Base-by-base conservation (phyloP, 2,113 vertebrate genomes). In the Anarrhichthys ocellatus region DNA sequence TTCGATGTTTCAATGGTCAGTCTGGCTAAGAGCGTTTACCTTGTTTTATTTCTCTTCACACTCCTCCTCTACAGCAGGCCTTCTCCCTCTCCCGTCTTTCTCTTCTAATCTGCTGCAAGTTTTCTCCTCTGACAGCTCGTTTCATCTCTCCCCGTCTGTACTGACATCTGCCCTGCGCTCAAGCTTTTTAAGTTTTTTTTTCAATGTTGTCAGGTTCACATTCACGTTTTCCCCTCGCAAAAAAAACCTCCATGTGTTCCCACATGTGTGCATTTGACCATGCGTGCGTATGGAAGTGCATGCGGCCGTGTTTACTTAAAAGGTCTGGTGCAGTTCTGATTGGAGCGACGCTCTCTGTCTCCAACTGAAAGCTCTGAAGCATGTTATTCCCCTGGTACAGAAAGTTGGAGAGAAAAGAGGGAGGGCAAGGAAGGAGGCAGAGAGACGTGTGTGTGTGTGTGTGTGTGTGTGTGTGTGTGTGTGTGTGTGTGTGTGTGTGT, bases 341-440 rank as follows among this genome's bases (percentile, higher is more conserved):
- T 80, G 86, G 83, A 87, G 80, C 83, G 74, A 64, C 81, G 42
- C 81, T 84, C 88, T 75, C 78, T 81, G 84, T 82, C 84, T 91
- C 87, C 83, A 84, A 90, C 80, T 82, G 76, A 87, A 87, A 84
- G 86, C 91, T 91, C 87, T 87, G 80, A 91, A 90, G 85, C 90
- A 80, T 90, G 88, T 82, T 90, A 92, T 90, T 91, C 87, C 90
- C 87, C 82, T 76, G 78, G 80, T 83, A 34, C 75, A 72, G 73
- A 92, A 93, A 93, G 90, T 93, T 89, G 71, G 78, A 89, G 81
- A 40, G 78, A 59, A 85, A 71, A 62, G 52, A 64, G 64, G 0
- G 27, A 61, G 65, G 22, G 22, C 11, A 73, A 64, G 71, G 58
- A 73, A 62, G 69, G 65, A 72, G 68, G 54, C 73, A 69, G 73